Evolutionary conservation across 2,113 vertebrate genomes (phyloP), one percentile per base, ranked within the genome.

Genomic region (Athene noctua): DNA sequence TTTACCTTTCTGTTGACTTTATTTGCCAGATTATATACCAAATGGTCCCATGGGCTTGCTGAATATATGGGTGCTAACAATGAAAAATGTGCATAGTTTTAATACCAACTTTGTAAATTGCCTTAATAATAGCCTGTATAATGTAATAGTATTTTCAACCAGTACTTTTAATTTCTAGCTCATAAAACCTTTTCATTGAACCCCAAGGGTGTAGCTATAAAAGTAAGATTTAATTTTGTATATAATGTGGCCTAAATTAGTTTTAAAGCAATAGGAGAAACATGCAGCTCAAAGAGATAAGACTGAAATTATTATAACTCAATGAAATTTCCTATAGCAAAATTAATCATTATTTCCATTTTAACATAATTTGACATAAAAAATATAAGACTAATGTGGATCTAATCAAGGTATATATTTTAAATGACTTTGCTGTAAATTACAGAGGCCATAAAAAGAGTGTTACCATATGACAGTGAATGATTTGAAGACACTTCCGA

Each of bases 131-230:
- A 97, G 97, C 97, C 97, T 95, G 96, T 97, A 95, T 98, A 98
- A 98, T 98, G 97, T 98, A 98, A 98, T 98, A 98, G 97, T 98
- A 98, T 98, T 98, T 98, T 98, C 97, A 98, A 98, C 97, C 97
- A 98, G 97, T 98, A 98, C 98, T 98, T 98, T 98, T 98, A 98
- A 98, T 98, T 98, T 98, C 98, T 98, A 98, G 97, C 98, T 98
- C 98, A 98, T 98, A 98, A 98, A 98, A 97, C 96, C 97, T 98
- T 98, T 98, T 97, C 98, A 98, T 98, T 98, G 98, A 98, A 98
- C 98, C 98, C 98, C 98, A 98, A 98, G 98, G 98, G 98, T 97
- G 97, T 98, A 98, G 98, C 98, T 97, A 98, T 98, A 98, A 98
- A 98, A 98, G 97, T 98, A 98, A 98, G 98, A 98, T 98, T 98